Evolutionary conservation across 2,888 invertebrate species (phyloP).

Genomic region (Nomada lathburiana): DNA sequence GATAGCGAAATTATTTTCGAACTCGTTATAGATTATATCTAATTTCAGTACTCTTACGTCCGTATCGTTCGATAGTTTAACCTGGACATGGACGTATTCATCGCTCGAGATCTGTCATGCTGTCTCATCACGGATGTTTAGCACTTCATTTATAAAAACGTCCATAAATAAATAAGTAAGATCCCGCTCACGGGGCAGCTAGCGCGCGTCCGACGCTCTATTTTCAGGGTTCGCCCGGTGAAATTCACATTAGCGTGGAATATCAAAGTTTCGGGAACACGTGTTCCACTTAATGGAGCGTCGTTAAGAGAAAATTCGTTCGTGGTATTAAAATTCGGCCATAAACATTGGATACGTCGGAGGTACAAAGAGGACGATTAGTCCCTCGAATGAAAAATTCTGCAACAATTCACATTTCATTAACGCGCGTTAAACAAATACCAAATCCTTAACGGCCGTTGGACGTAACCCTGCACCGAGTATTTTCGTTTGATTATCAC

Average conservation of each 20-base stretch:
- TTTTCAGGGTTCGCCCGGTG: slow-evolving; percentile 47
- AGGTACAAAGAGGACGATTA: background rate
- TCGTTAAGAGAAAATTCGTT: slow-evolving; percentile 33
- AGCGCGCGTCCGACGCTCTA: slow-evolving; percentile 31
- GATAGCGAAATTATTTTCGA: no score
- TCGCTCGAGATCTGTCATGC: slow-evolving; percentile 37
- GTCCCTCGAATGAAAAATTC: background rate
- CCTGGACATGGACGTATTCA: slow-evolving; percentile 40
- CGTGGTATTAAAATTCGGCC: slow-evolving; percentile 6
- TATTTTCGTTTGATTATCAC: no score
- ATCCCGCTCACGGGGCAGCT: slow-evolving; percentile 18
- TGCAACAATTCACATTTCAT: background rate
- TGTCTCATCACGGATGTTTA: slow-evolving; percentile 62
- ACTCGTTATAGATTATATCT: no score
- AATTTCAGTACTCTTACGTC: background rate
- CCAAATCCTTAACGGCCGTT: no score
- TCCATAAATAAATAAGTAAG: slow-evolving; percentile 66
- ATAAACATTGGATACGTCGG: background rate
- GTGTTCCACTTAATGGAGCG: slow-evolving; percentile 52
- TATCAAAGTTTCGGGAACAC: slow-evolving; percentile 59
- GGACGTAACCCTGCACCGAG: no score
- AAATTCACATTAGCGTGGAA: slow-evolving; percentile 53
- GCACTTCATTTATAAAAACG: slow-evolving; percentile 67
- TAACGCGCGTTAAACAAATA: background rate
- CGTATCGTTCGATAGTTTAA: slow-evolving; percentile 10